Evolutionary conservation across 2,113 vertebrate genomes (phyloP), one percentile per base, ranked within the genome.

Genomic region (Menura novaehollandiae): DNA sequence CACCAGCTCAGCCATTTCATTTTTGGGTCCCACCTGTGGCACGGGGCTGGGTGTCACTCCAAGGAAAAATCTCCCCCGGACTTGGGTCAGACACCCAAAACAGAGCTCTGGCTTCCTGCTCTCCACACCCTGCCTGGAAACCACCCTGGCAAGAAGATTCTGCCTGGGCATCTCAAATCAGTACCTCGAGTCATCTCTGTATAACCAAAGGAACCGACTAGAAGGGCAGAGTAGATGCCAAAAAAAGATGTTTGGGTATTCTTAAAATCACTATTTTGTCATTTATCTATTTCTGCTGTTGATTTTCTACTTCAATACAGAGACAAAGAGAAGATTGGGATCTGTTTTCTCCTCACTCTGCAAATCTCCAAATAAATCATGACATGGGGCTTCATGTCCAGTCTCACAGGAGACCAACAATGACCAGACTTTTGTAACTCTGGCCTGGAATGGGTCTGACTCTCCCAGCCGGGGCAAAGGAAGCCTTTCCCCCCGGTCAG

Each of bases 351-450:
- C 58, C 37, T 43, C 0, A 0, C 28, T 35, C 49, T 13, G 15
- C 2, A 5, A 17, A 32, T 7, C 64, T 15, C 47, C 13, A 32
- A 6, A 3, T 6, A 3, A 7, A 58, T 3, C 63, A 28, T 2
- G 43, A 14, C 0, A 0, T 1, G 3, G 51, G 2, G 17, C 11
- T 68, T 37, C 21, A 1, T 2, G 7, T 1, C 10, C 51, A 81
- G 13, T 1, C 15, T 20, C 68, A 44, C 37, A 15, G 16, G 16
- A 62, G 8, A 60, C n/a, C 39, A 13, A 39, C 52, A 26, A 66
- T 0, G 0, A 32, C 3, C 64, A 69, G 51, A 24, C 4, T 6
- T 43, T 1, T 1, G 0, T 2, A 3, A 43, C 14, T 52, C 16
- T 67, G 44, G 10, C 23, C 37, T 32, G 17, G 21, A 26, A 12